phyloP scores from a whole-genome alignment of 2,113 vertebrate species.

The Perognathus longimembris region DNA sequence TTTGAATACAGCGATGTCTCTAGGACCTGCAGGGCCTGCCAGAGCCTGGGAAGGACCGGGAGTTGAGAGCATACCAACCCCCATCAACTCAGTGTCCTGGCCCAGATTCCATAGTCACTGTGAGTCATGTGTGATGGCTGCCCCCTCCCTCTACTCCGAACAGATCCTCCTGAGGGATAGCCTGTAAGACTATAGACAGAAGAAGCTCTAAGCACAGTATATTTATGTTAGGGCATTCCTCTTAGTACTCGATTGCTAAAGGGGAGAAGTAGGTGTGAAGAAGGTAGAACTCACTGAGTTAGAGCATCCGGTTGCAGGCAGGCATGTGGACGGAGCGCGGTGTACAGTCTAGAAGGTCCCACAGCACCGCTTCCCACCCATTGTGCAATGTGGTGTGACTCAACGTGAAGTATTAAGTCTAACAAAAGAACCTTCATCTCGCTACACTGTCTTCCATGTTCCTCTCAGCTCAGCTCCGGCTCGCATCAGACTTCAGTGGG shows the following conservation, averaged over 20 bases:
- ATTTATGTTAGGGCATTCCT: neutral
- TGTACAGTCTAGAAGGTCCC: conserved; percentile 1
- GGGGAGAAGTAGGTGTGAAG: neutral
- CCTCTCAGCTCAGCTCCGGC: neutral
- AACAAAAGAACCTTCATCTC: neutral
- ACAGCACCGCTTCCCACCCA: neutral
- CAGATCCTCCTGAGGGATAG: neutral
- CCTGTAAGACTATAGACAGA: neutral
- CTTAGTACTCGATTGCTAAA: neutral
- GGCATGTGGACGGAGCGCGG: neutral
- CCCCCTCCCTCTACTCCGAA: neutral
- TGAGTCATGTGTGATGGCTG: neutral
- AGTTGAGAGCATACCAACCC: neutral
- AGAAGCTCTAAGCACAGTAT: neutral
- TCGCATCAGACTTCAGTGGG: conserved; percentile 26
- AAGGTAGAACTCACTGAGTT: neutral
- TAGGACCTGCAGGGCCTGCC: neutral
- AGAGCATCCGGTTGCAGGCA: neutral
- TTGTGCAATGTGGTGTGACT: conserved; percentile 2
- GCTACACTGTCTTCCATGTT: neutral
- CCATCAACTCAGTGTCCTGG: neutral
- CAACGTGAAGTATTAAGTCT: conserved; percentile 13
- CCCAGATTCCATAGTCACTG: neutral
- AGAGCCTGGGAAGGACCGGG: neutral
- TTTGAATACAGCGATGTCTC: neutral